Evolutionary conservation across 2,888 invertebrate species (phyloP), one percentile per base, ranked within the genome.

Genomic region (Petrophora chlorosata): DNA sequence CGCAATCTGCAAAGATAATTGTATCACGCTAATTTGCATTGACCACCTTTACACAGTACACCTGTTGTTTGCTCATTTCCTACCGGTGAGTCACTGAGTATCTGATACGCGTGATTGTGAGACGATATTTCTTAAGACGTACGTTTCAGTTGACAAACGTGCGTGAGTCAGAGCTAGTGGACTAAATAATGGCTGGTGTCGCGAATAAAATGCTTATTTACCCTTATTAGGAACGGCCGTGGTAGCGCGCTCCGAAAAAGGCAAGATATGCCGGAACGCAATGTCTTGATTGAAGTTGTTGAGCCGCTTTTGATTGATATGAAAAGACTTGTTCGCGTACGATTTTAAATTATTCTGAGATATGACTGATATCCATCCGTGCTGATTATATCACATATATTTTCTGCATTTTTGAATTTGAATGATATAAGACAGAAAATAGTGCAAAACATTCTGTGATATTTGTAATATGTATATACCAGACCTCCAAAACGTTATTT

Each of bases 131-230:
- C 72, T 73, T 68, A 68, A 74, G 75, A 79, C 16, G 71, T 68
- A 60, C 70, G 74, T 73, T 73, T 74, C 67, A 70, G 67, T 70
- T 68, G 65, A 72, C 72, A 75, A 74, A 77, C 69, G 69, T 63
- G 42, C 67, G 64, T 87, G 83, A 85, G 64, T 85, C 83, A 82
- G 68, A 58, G 50, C 39, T 47, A 51, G 65, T 69, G 53, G 45
- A 67, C 85, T 86, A 79, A 83, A 89, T 85, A 87, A 85, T 85
- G 86, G 81, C 73, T 74, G 75, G 70, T 79, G n/a, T 76, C 75
- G 73, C 61, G 70, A 75, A 76, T 79, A 72, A 76, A 78, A 77
- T 70, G 53, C 73, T 73, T 77, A 79, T 82, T 76, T 82, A 69
- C 70, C 86, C 83, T 70, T 82, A 81, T 66, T 74, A 71, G 85